A percentile compares a stretch with the other conserved stretches of the same genome.
Evolutionary conservation across 2,113 vertebrate genomes (phyloP).

Genomic region (Drymodes brunneopygia): DNA sequence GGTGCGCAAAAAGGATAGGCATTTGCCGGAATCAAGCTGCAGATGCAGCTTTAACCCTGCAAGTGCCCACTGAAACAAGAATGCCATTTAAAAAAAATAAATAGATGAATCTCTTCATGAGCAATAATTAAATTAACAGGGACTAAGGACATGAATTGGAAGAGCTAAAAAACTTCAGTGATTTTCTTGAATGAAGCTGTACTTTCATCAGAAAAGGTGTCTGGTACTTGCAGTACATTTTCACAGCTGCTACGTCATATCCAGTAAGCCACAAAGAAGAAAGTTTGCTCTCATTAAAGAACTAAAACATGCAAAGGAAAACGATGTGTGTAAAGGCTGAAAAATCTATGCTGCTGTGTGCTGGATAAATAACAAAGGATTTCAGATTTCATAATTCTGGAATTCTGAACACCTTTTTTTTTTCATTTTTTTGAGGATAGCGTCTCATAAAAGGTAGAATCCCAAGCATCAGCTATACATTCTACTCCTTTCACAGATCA

Average conservation of each 20-base stretch:
- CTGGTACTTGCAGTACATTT: not conserved
- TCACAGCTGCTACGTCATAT: not conserved
- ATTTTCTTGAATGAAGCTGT: not conserved
- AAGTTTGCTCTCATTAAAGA: not conserved
- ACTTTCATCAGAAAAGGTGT: not conserved
- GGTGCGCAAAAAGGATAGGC: not conserved
- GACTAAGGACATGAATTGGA: not conserved
- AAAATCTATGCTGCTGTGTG: not conserved
- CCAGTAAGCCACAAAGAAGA: not conserved
- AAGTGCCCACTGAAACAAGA: not conserved
- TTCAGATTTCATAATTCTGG: not conserved
- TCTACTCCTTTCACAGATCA: not conserved
- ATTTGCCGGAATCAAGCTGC: not conserved
- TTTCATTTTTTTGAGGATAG: not conserved
- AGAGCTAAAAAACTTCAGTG: not conserved
- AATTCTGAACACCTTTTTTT: not conserved
- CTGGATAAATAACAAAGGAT: not conserved
- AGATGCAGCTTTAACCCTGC: not conserved
- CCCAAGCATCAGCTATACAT: not conserved
- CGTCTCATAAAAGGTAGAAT: not conserved
- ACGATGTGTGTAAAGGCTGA: accelerated
- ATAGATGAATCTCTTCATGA: not conserved
- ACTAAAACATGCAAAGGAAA: not conserved
- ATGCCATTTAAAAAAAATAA: not conserved
- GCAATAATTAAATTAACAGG: not conserved